Evolutionary conservation across 2,113 vertebrate genomes (phyloP).

Genomic region (Ramphastos sulfuratus): DNA sequence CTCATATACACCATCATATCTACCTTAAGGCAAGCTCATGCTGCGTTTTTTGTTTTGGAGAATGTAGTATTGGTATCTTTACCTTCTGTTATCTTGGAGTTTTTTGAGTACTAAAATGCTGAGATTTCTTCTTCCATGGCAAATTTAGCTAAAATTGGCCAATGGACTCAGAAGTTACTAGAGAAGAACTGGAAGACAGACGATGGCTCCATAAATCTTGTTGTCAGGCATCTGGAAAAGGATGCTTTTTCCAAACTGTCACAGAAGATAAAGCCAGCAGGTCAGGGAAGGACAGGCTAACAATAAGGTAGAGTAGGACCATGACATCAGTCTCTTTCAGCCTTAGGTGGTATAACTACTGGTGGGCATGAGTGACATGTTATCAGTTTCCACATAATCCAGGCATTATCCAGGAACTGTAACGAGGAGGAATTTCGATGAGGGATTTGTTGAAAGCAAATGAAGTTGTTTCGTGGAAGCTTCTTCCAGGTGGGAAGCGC

Average conservation of each 20-base stretch:
- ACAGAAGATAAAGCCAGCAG: not conserved
- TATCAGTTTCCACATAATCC: not conserved
- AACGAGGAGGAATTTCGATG: not conserved
- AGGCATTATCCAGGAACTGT: not conserved
- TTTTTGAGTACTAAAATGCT: not conserved
- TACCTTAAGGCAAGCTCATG: not conserved
- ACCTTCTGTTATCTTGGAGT: not conserved
- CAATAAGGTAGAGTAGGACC: not conserved
- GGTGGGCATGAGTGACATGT: not conserved
- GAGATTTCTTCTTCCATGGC: not conserved
- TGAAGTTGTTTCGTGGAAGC: not conserved
- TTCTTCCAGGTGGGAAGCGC: not conserved
- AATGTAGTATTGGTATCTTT: not conserved
- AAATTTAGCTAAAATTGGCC: conserved; percentile 10
- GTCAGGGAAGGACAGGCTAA: not conserved
- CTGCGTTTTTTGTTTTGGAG: not conserved
- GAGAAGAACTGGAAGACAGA: not conserved
- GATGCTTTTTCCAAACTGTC: not conserved
- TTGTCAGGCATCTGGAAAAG: not conserved
- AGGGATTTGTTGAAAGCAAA: not conserved
- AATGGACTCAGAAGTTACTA: not conserved
- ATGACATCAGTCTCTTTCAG: not conserved
- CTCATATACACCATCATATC: not conserved
- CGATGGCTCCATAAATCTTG: not conserved
- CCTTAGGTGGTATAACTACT: not conserved